Percentiles rank a stretch among this genome's conserved stretches.
These are phyloP conservation scores for Sminthurinus signatus DNA, from an alignment of 1,140 invertebrate genomes.

Conservation along the genomic window DNA sequence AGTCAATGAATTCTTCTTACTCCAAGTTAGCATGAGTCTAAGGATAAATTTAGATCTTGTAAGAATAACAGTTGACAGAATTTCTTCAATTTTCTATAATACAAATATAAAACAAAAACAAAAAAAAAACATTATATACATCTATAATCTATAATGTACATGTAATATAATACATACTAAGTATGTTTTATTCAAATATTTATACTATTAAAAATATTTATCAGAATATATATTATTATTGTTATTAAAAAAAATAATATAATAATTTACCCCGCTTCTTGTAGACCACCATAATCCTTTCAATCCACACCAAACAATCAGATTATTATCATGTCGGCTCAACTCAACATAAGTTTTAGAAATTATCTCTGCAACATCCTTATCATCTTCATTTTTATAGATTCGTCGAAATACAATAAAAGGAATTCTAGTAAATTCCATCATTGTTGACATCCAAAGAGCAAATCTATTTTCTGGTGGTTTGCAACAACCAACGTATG, in stretches of 20 bases:
- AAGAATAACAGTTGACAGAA: background rate
- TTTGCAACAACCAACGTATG: background rate
- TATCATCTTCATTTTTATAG: constrained; percentile 12
- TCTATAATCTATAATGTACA: too few relatives aligned
- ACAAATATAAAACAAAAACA: background rate
- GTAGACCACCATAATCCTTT: constrained; percentile 11
- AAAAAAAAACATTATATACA: too few relatives aligned
- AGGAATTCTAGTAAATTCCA: constrained; percentile 16
- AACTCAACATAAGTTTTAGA: constrained; percentile 7
- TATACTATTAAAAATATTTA: background rate
- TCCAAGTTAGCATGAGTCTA: background rate
- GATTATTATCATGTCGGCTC: background rate
- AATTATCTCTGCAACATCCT: constrained; percentile 13
- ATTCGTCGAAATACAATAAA: constrained; percentile 1
- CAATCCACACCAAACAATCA: background rate
- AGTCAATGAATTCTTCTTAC: constrained; percentile 5
- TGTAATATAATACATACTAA: too few relatives aligned
- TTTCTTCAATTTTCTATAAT: constrained; percentile 6
- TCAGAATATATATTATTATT: background rate
- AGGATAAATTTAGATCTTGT: constrained; percentile 1
- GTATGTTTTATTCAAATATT: background rate
- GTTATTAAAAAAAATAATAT: too few relatives aligned
- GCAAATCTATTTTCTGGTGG: constrained; percentile 8
- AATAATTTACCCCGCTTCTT: background rate
- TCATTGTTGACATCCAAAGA: background rate